A percentile compares a stretch with the other conserved stretches of the same genome.
phyloP scores from a whole-genome alignment of 2,888 invertebrate species.

The Cyclophora punctaria region DNA sequence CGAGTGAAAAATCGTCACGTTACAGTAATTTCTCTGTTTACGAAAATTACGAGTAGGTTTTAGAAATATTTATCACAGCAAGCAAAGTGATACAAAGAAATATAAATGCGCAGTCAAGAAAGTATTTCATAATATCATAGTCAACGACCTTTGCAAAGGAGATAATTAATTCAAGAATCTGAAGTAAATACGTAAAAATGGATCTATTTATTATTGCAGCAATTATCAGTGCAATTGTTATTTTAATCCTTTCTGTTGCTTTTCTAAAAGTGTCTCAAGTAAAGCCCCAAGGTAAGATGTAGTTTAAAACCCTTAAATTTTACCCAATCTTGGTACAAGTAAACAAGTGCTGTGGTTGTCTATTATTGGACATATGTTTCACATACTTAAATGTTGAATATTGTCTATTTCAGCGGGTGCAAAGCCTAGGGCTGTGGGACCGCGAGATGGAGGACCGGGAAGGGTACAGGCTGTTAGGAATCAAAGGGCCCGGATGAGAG shows the following conservation, averaged over 20 bases:
- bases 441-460: constrained; percentile 76
- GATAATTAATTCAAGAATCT: too few relatives aligned
- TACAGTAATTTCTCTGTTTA: background rate
- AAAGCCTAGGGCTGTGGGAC: constrained; percentile 52
- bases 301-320: too few relatives aligned
- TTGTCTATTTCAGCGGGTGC: constrained; percentile 34
- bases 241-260: constrained; percentile 46
- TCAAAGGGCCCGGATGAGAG: constrained; percentile 79
- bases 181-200: constrained; percentile 29
- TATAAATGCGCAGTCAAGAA: background rate
- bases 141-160: too few relatives aligned
- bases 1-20: background rate
- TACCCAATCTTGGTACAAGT: background rate
- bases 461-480: constrained; percentile 84
- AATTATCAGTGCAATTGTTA: constrained; percentile 54
- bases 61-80: background rate
- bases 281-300: constrained; percentile 44
- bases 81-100: background rate
- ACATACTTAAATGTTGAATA: too few relatives aligned
- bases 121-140: too few relatives aligned
- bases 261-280: constrained; percentile 49
- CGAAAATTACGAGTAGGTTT: background rate
- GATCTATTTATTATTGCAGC: constrained; percentile 65
- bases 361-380: background rate
- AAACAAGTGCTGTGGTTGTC: constrained; percentile 4